Evolutionary conservation across 2,797 vertebrate genomes (phyloP).

Genomic region (Cyprinodon diabolis): DNA sequence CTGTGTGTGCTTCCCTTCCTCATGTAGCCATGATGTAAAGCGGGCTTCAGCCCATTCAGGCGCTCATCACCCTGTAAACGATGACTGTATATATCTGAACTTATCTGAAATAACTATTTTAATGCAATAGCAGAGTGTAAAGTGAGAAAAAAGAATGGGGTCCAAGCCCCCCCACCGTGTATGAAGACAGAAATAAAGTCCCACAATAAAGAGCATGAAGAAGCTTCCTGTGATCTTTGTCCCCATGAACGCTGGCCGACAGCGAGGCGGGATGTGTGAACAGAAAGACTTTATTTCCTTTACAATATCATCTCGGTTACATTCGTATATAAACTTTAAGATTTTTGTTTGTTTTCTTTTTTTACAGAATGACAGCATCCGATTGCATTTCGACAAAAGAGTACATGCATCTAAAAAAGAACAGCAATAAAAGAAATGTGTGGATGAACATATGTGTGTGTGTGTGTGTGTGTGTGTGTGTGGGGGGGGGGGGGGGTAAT

Average conservation of each 20-base stretch:
- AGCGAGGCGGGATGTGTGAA: constrained; percentile 43
- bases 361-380: constrained; percentile 76
- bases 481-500: constrained; percentile 31
- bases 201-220: constrained; percentile 81
- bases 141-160: constrained; percentile 43
- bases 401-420: constrained; percentile 71
- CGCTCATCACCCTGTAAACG: constrained; percentile 44
- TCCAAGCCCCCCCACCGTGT: constrained; percentile 60
- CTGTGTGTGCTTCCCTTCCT: too few species aligned
- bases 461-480: constrained; percentile 30
- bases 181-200: constrained; percentile 61
- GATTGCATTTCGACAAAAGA: constrained; percentile 74
- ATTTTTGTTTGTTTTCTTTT: constrained; percentile 66
- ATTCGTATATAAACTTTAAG: constrained; percentile 80
- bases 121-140: constrained; percentile 73
- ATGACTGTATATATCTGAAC: constrained; percentile 50
- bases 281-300: constrained; percentile 79
- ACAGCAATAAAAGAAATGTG: constrained; percentile 65
- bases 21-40: too few species aligned
- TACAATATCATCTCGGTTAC: constrained; percentile 82
- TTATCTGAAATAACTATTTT: constrained; percentile 68
- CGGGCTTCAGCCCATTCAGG: constrained; percentile 19
- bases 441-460: constrained; percentile 36
- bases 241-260: too few species aligned
- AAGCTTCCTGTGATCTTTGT: constrained; percentile 36